These are phyloP conservation scores for Lagocephalus sceleratus DNA, from an alignment of 2,797 vertebrate genomes.

Conservation along the genomic window DNA sequence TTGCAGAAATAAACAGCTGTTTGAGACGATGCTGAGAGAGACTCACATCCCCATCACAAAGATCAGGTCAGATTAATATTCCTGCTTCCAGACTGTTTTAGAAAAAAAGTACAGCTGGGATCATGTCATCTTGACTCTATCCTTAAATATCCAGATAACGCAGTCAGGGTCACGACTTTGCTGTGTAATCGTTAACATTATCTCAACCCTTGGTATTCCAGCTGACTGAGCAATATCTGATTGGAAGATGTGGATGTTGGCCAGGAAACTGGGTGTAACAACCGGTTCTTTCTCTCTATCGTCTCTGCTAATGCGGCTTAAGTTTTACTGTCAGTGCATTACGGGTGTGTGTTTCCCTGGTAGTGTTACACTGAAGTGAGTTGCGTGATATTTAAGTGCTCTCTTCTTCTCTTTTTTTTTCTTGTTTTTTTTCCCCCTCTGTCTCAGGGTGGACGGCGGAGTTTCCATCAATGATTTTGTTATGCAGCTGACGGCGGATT, in stretches of 20 bases:
- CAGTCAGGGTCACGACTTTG: not conserved
- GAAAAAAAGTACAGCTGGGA: too few relatives aligned
- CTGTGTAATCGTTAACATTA: not conserved
- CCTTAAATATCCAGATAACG: too few relatives aligned
- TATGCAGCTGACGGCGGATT: conserved; percentile 95
- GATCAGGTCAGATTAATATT: conserved; percentile 76
- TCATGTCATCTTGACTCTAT: too few relatives aligned
- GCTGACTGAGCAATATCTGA: conserved; percentile 14
- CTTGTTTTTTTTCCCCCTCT: not conserved
- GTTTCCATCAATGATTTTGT: conserved; percentile 90
- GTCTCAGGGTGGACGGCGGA: conserved; percentile 88
- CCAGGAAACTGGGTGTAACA: conserved; percentile 17
- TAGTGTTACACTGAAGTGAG: conserved; percentile 31
- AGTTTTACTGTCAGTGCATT: conserved; percentile 41
- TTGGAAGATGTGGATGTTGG: conserved; percentile 8
- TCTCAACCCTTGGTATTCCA: conserved; percentile 2
- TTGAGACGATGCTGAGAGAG: conserved; percentile 85
- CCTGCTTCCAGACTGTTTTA: conserved; percentile 18
- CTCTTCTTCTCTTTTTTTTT: not conserved
- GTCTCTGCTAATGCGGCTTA: conserved; percentile 23
- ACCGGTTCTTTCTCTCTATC: conserved; percentile 9
- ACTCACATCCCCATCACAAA: conserved; percentile 81
- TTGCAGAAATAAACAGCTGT: conserved; percentile 91
- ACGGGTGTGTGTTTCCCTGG: conserved; percentile 23
- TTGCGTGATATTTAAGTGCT: conserved; percentile 18